These are phyloP conservation scores for Bombus sibiricus DNA, from an alignment of 1,140 invertebrate species.

Conservation along the genomic window DNA sequence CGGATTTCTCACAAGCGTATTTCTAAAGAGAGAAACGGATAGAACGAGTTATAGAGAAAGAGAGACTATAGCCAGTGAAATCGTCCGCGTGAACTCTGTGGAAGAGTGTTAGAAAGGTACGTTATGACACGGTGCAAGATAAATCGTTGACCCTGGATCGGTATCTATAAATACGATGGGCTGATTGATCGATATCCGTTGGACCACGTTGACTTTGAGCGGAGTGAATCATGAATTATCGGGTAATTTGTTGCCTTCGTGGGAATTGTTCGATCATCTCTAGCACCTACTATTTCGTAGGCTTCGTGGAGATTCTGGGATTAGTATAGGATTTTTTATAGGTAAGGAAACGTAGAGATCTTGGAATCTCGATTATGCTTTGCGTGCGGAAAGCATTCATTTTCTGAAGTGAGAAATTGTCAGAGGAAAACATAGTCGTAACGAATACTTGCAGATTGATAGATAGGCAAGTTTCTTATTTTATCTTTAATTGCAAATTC, in stretches of 20 bases:
- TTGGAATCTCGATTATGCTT: background rate
- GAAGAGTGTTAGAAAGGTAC: background rate
- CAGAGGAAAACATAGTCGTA: too few species aligned
- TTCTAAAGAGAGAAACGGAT: background rate
- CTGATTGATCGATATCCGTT: background rate
- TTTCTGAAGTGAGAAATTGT: too few species aligned
- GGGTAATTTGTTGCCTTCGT: background rate
- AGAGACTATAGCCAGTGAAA: background rate
- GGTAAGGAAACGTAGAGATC: background rate
- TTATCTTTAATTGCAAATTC: too few species aligned
- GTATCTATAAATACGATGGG: background rate
- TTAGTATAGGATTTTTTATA: too few species aligned
- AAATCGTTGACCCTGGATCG: background rate
- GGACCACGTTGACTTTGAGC: background rate
- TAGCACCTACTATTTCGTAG: background rate
- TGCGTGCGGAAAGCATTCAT: too few species aligned
- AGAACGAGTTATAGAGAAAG: background rate
- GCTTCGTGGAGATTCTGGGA: too few species aligned
- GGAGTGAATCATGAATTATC: conserved; percentile 8
- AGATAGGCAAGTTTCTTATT: too few species aligned
- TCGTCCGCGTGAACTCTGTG: background rate
- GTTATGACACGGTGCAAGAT: too few species aligned
- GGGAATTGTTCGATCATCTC: background rate
- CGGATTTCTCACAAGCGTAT: conserved; percentile 53
- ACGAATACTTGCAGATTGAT: too few species aligned